Evolutionary conservation across 2,888 invertebrate genomes (phyloP).

Genomic region (Nezara viridula): DNA sequence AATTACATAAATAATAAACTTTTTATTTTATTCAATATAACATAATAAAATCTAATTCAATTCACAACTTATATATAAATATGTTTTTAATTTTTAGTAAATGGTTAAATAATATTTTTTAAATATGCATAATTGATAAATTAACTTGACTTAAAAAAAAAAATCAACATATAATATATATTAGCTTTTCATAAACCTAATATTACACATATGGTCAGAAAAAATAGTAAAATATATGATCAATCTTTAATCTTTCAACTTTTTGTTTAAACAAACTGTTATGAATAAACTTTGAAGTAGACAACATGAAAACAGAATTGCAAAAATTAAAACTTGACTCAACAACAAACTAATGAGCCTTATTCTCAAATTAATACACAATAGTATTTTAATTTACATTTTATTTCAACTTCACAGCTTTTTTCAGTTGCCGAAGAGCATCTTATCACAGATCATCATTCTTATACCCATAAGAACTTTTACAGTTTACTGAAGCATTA

Average conservation of each 20-base stretch:
- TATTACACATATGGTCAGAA: too few species aligned
- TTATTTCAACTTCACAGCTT: neutral
- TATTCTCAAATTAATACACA: neutral
- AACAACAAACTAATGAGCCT: neutral
- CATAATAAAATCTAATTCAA: neutral
- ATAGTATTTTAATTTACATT: neutral
- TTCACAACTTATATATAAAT: neutral
- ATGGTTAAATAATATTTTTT: too few species aligned
- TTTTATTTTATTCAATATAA: neutral
- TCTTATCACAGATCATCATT: too few species aligned
- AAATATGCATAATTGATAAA: too few species aligned
- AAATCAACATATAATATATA: too few species aligned
- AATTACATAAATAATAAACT: neutral
- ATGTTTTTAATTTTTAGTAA: too few species aligned
- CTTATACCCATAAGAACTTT: too few species aligned
- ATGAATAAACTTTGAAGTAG: neutral
- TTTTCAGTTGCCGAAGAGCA: neutral
- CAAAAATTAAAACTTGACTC: neutral
- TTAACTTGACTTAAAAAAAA: too few species aligned
- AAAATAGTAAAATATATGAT: too few species aligned
- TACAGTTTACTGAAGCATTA: neutral
- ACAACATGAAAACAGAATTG: neutral
- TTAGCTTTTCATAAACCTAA: too few species aligned
- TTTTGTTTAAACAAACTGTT: too few species aligned
- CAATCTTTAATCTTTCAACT: too few species aligned